Evolutionary conservation across 2,888 invertebrate genomes (phyloP), one percentile per base, ranked within the genome.

Genomic region (Polymixis lichenea): DNA sequence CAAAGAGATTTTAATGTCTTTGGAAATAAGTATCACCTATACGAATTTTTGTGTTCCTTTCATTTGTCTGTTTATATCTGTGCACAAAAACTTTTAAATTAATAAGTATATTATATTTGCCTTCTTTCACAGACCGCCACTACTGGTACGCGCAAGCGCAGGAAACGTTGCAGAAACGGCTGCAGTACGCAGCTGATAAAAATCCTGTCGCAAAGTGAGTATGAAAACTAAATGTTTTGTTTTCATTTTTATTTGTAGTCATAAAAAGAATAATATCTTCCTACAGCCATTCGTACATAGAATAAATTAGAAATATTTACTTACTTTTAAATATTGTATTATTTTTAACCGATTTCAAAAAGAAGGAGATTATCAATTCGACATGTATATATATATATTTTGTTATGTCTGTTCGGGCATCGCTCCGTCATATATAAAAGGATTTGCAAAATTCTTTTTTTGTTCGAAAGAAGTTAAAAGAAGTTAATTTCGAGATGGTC

Each of bases 141-240:
- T 97, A 97, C 89, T 97, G 97, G 97, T 97, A 97, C 91, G 94
- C 97, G 38, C 97, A 97, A 90, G 97, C 97, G 2, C 95, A 97
- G 85, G 95, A 96, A 87, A 97, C 97, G 0, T 90, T 97, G 69
- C 95, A 97, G 67, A 97, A 97, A 88, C 94, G 97, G 22, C 93
- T 97, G 9, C 96, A 95, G 75, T 96, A 96, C 91, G 95, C 95
- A 43, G 89, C 95, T 53, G 93, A 96, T 74, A 95, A 95, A 84
- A 95, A 95, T 80, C 96, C 97, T 28, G 92, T 96, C 11, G 97
- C 97, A 17, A 96, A 96, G 97, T 97, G 90, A 95, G 96, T 94
- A 73, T 19, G 17, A 67, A 66, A n/a, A 28, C 11, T 28, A 28
- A 19, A 43, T 13, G 11, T n/a, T 28, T 28, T 25, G 22, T 32